Evolutionary conservation across 2,797 vertebrate genomes (phyloP).

Genomic region (Tadarida brasiliensis): DNA sequence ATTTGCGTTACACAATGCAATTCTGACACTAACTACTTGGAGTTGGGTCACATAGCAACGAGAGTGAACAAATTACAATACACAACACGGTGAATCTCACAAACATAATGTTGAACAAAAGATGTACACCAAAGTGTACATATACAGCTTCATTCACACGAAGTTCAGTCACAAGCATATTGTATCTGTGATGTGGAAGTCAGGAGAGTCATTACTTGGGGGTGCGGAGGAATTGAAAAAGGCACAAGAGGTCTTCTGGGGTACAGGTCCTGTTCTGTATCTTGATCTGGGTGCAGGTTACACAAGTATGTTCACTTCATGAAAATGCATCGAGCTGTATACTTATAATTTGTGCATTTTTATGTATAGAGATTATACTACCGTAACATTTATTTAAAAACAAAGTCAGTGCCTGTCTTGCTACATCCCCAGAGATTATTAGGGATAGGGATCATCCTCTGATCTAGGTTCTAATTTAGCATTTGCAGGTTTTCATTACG

Average conservation of each 20-base stretch:
- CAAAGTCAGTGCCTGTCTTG: slow-evolving; percentile 9
- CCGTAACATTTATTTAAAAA: slow-evolving; percentile 48
- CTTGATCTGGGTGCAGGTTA: neutral
- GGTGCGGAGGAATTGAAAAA: neutral
- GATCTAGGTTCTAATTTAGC: slow-evolving; percentile 53
- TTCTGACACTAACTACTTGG: neutral
- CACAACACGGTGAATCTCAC: neutral
- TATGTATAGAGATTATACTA: neutral
- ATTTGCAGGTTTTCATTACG: slow-evolving; percentile 67
- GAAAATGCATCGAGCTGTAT: neutral
- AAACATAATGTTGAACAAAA: neutral
- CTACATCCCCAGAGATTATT: neutral
- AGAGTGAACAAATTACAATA: neutral
- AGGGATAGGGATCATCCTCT: slow-evolving; percentile 23
- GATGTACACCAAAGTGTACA: neutral
- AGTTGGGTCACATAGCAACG: neutral
- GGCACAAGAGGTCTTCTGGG: neutral
- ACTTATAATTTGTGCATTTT: neutral
- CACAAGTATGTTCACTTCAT: neutral
- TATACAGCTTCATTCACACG: neutral
- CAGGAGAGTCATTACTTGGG: neutral
- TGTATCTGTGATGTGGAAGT: neutral
- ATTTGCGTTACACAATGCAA: neutral
- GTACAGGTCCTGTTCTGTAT: neutral
- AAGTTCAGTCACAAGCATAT: neutral